Evolutionary conservation across 2,797 vertebrate genomes (phyloP).

Genomic region (Danio kyathit): DNA sequence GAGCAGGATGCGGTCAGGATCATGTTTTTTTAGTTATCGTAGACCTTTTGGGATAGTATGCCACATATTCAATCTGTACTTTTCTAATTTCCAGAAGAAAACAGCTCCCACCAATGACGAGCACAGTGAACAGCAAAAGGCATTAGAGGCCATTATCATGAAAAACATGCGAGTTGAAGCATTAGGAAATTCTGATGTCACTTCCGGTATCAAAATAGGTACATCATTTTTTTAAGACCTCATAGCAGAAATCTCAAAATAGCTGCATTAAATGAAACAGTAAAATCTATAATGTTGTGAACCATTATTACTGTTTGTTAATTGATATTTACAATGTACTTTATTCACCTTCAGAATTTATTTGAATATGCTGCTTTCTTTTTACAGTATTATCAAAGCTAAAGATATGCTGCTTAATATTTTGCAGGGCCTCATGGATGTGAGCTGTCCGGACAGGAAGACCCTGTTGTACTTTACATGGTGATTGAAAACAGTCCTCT

Average conservation of each 20-base stretch:
- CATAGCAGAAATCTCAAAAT: constrained; percentile 55
- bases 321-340: too few species aligned
- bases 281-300: too few species aligned
- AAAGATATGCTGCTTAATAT: neutral
- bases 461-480: constrained; percentile 44
- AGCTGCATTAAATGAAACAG: too few species aligned
- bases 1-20: constrained; percentile 65
- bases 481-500: constrained; percentile 48
- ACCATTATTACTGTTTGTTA: too few species aligned
- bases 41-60: neutral
- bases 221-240: constrained; percentile 19
- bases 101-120: constrained; percentile 63
- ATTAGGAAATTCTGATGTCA: constrained; percentile 24
- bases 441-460: constrained; percentile 52
- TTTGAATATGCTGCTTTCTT: too few species aligned
- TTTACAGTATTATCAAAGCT: too few species aligned
- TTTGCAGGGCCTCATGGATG: neutral
- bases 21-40: neutral
- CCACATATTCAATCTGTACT: neutral
- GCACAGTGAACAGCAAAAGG: constrained; percentile 78
- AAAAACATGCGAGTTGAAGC: constrained; percentile 73
- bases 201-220: constrained; percentile 43
- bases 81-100: constrained; percentile 57
- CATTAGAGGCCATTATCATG: constrained; percentile 76
- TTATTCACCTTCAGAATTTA: too few species aligned